phyloP scores from a whole-genome alignment of 2,113 vertebrate species.

The Odobenus rosmarus region DNA sequence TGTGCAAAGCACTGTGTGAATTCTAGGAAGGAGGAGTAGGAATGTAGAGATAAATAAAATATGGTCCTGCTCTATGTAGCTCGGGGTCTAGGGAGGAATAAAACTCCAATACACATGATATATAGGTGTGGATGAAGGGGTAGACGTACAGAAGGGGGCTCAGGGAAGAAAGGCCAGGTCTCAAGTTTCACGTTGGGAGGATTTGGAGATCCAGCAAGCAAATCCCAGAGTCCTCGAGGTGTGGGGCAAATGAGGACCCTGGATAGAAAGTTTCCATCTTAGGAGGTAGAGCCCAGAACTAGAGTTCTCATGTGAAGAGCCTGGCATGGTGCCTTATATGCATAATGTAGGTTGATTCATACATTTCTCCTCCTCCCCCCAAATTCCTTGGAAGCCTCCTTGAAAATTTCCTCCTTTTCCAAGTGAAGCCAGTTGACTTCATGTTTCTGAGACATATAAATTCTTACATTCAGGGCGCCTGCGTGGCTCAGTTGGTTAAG shows the following conservation, averaged over 20 bases:
- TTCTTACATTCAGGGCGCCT: neutral
- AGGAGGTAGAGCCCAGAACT: neutral
- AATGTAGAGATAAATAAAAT: neutral
- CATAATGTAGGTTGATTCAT: neutral
- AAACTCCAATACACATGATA: too few species aligned
- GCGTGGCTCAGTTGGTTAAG: too few species aligned
- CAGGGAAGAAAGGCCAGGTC: neutral
- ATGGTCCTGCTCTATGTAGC: neutral
- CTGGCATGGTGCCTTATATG: accelerated
- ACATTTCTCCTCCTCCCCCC: accelerated
- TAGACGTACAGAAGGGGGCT: neutral
- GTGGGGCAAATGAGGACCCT: neutral
- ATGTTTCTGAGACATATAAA: neutral
- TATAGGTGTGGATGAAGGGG: neutral
- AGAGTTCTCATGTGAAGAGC: neutral
- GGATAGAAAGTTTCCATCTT: neutral
- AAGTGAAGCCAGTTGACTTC: neutral
- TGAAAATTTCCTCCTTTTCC: neutral
- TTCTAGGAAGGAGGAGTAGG: neutral
- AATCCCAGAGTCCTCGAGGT: neutral
- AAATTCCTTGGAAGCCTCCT: neutral
- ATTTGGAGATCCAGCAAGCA: neutral
- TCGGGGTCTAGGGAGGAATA: neutral
- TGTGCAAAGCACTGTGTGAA: neutral
- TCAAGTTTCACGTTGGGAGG: neutral